A percentile compares a stretch with the other conserved stretches of the same genome.
Conservation (phyloP, 1,140 invertebrate genomes). For the Macrostomum lignano region DNA sequence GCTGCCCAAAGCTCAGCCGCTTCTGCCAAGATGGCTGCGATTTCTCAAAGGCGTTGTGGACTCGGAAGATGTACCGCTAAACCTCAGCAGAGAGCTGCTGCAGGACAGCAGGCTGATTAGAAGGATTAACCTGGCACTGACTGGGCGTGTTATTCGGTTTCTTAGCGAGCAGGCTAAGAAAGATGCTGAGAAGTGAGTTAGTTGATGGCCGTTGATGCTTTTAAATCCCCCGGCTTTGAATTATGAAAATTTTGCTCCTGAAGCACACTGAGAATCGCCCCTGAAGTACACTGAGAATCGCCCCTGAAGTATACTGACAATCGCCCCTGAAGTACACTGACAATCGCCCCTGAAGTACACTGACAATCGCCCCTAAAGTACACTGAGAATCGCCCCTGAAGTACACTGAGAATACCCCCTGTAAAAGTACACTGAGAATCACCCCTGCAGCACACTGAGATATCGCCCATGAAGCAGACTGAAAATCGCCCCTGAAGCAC, state of each 20-base stretch:
- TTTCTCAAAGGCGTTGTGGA: slow-evolving; percentile 87
- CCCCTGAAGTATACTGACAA: no score
- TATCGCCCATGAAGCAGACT: no score
- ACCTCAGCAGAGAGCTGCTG: slow-evolving; percentile 69
- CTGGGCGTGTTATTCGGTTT: slow-evolving; percentile 48
- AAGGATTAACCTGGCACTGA: slow-evolving; percentile 38
- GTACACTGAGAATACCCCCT: no score
- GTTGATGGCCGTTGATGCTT: slow-evolving; percentile 43
- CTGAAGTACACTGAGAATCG: no score
- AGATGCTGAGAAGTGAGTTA: slow-evolving; percentile 48
- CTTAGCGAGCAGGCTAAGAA: no score
- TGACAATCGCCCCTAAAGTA: no score
- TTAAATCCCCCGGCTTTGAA: not conserved
- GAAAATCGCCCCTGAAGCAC: no score
- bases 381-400: no score
- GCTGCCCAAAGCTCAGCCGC: slow-evolving; percentile 56
- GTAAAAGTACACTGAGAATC: no score
- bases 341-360: no score
- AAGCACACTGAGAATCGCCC: not conserved
- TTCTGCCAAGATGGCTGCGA: slow-evolving; percentile 68
- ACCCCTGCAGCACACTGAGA: no score
- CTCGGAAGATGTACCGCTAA: slow-evolving; percentile 85
- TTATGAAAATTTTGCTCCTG: slow-evolving; percentile 5
- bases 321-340: no score
- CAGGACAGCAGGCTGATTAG: slow-evolving; percentile 67